These are phyloP conservation scores for Chauna torquata DNA, from an alignment of 2,113 vertebrate genomes.

Conservation along the genomic window DNA sequence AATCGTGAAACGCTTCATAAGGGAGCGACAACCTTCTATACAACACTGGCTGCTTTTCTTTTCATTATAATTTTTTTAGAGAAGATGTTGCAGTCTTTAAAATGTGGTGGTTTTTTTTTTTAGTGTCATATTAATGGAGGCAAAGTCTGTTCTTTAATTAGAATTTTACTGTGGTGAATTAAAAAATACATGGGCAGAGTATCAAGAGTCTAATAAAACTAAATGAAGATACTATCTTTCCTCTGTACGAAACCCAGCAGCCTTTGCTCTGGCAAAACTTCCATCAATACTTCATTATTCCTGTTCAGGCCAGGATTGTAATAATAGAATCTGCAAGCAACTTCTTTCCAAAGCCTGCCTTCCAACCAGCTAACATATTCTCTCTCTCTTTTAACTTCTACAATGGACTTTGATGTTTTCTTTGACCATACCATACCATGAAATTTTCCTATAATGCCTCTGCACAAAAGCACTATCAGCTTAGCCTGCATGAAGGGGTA, in stretches of 20 bases:
- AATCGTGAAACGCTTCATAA: slow-evolving; percentile 50
- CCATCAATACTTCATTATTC: slow-evolving; percentile 58
- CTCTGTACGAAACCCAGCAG: slow-evolving; percentile 48
- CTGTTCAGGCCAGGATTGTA: slow-evolving; percentile 32
- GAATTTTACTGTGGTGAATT: slow-evolving; percentile 69
- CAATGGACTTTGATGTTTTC: background rate
- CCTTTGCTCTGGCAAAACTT: slow-evolving; percentile 52
- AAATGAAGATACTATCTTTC: slow-evolving; percentile 61
- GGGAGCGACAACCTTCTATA: slow-evolving; percentile 37
- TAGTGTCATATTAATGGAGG: slow-evolving; percentile 63
- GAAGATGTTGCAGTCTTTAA: slow-evolving; percentile 53
- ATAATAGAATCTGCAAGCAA: slow-evolving; percentile 48
- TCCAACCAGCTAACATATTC: slow-evolving; percentile 17
- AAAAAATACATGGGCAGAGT: slow-evolving; percentile 67
- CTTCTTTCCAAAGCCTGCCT: slow-evolving; percentile 13
- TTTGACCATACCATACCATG: background rate
- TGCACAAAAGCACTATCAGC: background rate
- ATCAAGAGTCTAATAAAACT: slow-evolving; percentile 64
- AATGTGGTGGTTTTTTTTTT: background rate
- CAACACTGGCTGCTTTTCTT: slow-evolving; percentile 17
- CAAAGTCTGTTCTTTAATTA: slow-evolving; percentile 70
- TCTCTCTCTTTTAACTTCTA: background rate
- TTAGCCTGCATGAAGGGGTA: background rate
- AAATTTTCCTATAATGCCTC: background rate
- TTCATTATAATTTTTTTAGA: slow-evolving; percentile 28